Evolutionary conservation across 2,113 vertebrate species (phyloP), one percentile per base, ranked within the genome.

Genomic region (Ceuthmochares aereus): DNA sequence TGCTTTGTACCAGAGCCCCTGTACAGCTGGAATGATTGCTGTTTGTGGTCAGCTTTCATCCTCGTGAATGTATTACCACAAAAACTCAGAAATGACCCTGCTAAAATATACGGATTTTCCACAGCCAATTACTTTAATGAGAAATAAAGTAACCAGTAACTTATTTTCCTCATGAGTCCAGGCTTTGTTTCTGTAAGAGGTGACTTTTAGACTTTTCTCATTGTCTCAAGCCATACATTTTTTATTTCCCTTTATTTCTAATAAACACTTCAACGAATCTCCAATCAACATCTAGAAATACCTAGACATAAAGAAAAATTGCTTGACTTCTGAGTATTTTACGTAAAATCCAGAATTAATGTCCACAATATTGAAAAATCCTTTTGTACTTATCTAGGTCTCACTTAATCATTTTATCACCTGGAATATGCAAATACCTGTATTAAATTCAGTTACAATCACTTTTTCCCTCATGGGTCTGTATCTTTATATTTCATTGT

Each of bases 401-500:
- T 79, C 47, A 63, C 93, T 91, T 93, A 78, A 96, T 67, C 63
- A 36, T 68, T 94, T 74, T 74, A 76, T 93, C 54, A 91, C 66
- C 26, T 64, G 37, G 32, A 96, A 92, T 87, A 96, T 51, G 21
- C 60, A 96, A 93, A 95, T 66, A 89, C 18, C 64, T 73, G 27
- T 83, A 93, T 88, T 97, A 95, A 93, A 94, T 84, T 78, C 22
- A 92, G 73, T 84, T 93, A 89, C 55, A 92, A 85, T 59, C 72
- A 90, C 75, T 95, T 95, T 76, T 87, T 70, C 74, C 88, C 82
- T 95, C 34, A 8, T 59, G 45, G 29, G 60, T 78, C 54, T 91
- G 49, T 93, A 94, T 79, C 89, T 93, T 81, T 93, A 7, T 81
- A 80, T 96, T 97, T 98, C 87, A 97, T 22, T 82, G 49, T 63